Evolutionary conservation across 2,113 vertebrate species (phyloP).

Genomic region (Callorhinus ursinus): DNA sequence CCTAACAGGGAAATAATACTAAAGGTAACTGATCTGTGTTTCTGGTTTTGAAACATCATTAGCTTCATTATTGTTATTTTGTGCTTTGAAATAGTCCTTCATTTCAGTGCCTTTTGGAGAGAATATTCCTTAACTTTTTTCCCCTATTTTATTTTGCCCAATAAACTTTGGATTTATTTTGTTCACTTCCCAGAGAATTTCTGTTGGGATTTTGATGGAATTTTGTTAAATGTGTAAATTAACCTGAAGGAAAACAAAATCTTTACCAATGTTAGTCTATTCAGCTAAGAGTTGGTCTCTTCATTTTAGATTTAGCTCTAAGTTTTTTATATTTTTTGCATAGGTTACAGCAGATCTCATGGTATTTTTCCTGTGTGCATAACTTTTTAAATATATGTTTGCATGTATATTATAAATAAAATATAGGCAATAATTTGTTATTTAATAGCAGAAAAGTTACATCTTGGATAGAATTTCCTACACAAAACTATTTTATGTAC

Average conservation of each 20-base stretch:
- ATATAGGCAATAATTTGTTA: background rate
- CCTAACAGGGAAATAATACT: background rate
- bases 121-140: background rate
- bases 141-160: background rate
- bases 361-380: background rate
- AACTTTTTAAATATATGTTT: background rate
- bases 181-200: background rate
- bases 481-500: background rate
- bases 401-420: background rate
- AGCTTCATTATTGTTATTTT: background rate
- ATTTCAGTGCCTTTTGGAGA: background rate
- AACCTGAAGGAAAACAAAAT: background rate
- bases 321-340: background rate
- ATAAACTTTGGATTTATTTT: constrained; percentile 40
- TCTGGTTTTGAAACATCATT: background rate
- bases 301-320: background rate
- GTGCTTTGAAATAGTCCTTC: background rate
- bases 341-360: background rate
- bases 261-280: background rate
- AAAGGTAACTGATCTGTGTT: background rate
- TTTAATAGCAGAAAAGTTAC: background rate
- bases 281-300: background rate
- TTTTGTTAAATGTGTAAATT: background rate
- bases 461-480: background rate
- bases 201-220: background rate